Percentiles rank a stretch among this genome's conserved stretches.
Evolutionary conservation across 2,797 vertebrate genomes (phyloP).

Genomic region (Acestrorhynchus altus): DNA sequence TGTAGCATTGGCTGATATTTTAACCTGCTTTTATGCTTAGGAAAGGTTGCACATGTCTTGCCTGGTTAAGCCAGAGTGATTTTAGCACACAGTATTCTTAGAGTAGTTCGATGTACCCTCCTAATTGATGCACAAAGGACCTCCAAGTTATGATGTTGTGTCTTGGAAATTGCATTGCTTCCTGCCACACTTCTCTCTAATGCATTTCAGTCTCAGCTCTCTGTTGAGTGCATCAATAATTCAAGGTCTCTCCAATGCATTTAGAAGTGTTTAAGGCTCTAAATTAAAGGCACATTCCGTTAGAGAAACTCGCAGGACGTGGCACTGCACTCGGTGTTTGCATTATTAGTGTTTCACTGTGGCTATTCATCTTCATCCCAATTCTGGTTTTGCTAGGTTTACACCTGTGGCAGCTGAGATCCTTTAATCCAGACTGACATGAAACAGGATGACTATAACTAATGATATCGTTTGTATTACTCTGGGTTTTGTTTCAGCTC

Average conservation of each 20-base stretch:
- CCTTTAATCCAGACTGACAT: slow-evolving; percentile 7
- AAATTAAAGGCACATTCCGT: slow-evolving; percentile 52
- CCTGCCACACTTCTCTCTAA: slow-evolving; percentile 38
- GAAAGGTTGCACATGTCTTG: neutral
- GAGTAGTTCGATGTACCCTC: neutral
- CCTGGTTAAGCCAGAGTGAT: neutral
- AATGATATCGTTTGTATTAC: slow-evolving; percentile 8
- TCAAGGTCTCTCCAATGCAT: slow-evolving; percentile 37
- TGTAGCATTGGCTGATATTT: neutral
- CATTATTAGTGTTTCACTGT: slow-evolving; percentile 14
- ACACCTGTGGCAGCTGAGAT: slow-evolving; percentile 2
- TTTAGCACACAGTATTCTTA: slow-evolving; percentile 4
- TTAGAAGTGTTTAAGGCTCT: slow-evolving; percentile 43
- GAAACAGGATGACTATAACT: slow-evolving; percentile 6
- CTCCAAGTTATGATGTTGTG: slow-evolving; percentile 27
- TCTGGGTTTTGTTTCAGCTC: neutral
- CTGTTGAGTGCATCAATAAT: slow-evolving; percentile 55
- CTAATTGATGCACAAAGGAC: slow-evolving; percentile 20
- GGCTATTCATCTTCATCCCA: slow-evolving; percentile 20
- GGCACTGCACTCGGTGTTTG: slow-evolving; percentile 6
- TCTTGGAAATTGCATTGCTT: slow-evolving; percentile 20
- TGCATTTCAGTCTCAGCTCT: slow-evolving; percentile 38
- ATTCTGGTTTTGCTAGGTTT: slow-evolving; percentile 17
- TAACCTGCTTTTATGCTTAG: neutral
- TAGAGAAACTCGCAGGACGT: slow-evolving; percentile 24